Evolutionary conservation across 1,140 invertebrate genomes (phyloP), one percentile per base, ranked within the genome.

Genomic region (Drosophila ohnishii): DNA sequence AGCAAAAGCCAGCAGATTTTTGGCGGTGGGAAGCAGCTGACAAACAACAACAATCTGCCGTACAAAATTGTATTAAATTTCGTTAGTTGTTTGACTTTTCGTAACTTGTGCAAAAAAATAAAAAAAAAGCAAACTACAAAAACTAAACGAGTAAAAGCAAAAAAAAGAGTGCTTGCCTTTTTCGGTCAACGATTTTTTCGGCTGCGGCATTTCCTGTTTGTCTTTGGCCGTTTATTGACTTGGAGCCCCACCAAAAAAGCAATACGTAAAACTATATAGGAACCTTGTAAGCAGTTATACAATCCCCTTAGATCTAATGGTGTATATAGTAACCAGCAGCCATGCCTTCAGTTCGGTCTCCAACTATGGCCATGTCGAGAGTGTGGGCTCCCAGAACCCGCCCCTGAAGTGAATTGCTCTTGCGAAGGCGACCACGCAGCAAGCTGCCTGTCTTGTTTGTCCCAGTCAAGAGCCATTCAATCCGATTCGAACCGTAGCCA

Each of bases 31-130:
- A 87, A 86, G 74, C 74, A 63, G 51, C 65, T 70, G 42, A 50
- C 58, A 40, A 64, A 37, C 59, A 70, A 35, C 47, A 64, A 64
- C 39, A 48, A 61, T 61, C 45, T 50, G 67, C 40, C 63, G 34
- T 57, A 66, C 47, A 67, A 87, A 83, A 83, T 88, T 87, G 83
- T 87, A 87, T 87, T 87, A 87, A 88, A 74, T 87, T 87, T 83
- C 83, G 73, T 87, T 87, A 83, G 84, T 77, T 87, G 64, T 70
- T 87, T 80, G 80, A 83, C 75, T 86, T 86, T 86, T 86, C 47
- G 78, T 87, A 82, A 75, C 79, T 44, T 73, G 75, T 71, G 70
- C 75, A 85, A 47, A 45, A 48, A 32, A 19, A 13, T 3, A 45
- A 11, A 19, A 53, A 59, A 57, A 32, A 40, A 25, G 58, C 77